Conservation (phyloP, 2,888 invertebrate species). For the Drosophila setosimentum region DNA sequence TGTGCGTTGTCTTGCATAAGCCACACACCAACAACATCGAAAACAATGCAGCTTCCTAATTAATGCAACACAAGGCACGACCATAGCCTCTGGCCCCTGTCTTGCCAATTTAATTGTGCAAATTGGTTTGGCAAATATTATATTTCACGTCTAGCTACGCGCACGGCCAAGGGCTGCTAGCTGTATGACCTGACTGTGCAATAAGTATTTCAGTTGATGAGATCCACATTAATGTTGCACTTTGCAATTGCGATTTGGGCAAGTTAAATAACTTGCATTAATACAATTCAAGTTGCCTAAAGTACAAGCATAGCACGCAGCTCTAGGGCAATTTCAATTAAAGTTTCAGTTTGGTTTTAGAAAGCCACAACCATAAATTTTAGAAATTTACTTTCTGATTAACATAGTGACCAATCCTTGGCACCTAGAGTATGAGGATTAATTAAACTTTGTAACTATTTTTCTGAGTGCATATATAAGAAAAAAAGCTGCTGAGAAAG, state of each 20-base stretch:
- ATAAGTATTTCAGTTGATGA: conserved; percentile 50
- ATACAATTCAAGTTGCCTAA: background rate
- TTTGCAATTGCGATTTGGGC: conserved; percentile 15
- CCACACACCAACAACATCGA: conserved; percentile 4
- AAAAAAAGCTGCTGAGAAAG: too few species aligned
- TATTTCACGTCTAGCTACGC: conserved; percentile 8
- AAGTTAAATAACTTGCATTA: conserved; percentile 9
- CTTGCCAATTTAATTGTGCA: conserved; percentile 49
- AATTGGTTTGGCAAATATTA: conserved; percentile 52
- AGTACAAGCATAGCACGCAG: conserved; percentile 10
- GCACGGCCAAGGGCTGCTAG: background rate
- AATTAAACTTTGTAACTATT: too few species aligned
- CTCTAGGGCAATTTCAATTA: conserved; percentile 59
- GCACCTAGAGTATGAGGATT: too few species aligned
- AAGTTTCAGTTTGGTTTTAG: conserved; percentile 56
- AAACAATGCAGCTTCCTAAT: conserved; percentile 34
- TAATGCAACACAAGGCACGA: conserved; percentile 60
- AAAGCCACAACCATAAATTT: background rate
- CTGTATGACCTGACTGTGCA: conserved; percentile 3
- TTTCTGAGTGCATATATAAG: too few species aligned
- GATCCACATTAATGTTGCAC: conserved; percentile 30
- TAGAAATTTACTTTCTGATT: too few species aligned
- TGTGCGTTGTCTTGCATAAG: conserved; percentile 60
- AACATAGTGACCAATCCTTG: too few species aligned
- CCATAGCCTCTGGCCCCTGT: conserved; percentile 2